A percentile compares a stretch with the other conserved stretches of the same genome.
Evolutionary conservation across 2,113 vertebrate species (phyloP).

Genomic region (Diadophis punctatus): DNA sequence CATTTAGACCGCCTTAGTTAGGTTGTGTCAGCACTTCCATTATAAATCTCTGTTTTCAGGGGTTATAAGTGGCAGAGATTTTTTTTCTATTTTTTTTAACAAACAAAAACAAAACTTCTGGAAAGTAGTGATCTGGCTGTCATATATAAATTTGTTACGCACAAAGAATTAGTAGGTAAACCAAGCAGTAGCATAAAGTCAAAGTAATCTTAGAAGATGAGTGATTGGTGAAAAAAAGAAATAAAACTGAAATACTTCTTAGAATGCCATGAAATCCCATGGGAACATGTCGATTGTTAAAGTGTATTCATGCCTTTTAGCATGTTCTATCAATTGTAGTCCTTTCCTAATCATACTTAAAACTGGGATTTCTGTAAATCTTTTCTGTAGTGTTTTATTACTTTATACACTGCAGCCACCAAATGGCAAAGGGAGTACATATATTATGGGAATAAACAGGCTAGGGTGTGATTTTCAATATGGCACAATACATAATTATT

Average conservation of each 20-base stretch:
- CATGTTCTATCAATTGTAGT: slow-evolving; percentile 1
- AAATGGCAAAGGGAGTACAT: not conserved
- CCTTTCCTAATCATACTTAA: slow-evolving; percentile 34
- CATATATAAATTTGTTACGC: slow-evolving; percentile 71
- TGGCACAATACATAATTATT: not conserved
- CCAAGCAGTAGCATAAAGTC: slow-evolving; percentile 59
- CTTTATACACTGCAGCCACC: not conserved
- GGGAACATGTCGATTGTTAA: slow-evolving; percentile 36
- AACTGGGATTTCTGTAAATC: not conserved
- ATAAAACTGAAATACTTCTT: not conserved
- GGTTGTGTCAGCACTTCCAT: slow-evolving; percentile 73
- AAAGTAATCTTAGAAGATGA: slow-evolving; percentile 21
- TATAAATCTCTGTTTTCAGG: slow-evolving; percentile 76
- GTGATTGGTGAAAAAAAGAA: slow-evolving; percentile 14
- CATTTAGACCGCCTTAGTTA: slow-evolving; percentile 81
- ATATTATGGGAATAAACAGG: not conserved
- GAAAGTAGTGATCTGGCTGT: slow-evolving; percentile 60
- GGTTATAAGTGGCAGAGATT: slow-evolving; percentile 74
- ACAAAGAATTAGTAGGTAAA: slow-evolving; percentile 66
- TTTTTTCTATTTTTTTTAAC: slow-evolving; percentile 53
- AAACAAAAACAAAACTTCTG: slow-evolving; percentile 8
- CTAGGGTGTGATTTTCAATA: not conserved
- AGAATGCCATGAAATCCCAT: slow-evolving; percentile 36
- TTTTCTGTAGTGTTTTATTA: not conserved
- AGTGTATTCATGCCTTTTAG: not conserved